Evolutionary conservation across 2,888 invertebrate genomes (phyloP).

Genomic region (Xylota sylvarum): DNA sequence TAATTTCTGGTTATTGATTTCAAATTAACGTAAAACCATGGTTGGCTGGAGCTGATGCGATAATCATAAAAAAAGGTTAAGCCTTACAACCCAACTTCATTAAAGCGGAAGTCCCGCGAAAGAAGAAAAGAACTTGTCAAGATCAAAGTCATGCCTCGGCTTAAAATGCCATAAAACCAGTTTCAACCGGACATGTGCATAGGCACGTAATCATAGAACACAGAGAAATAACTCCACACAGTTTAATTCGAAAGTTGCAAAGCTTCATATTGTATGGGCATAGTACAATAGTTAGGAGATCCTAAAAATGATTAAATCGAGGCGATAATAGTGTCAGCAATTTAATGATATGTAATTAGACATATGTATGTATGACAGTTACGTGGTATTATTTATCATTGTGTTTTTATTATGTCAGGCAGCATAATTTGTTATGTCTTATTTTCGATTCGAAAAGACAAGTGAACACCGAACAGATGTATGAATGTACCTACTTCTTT

Average conservation of each 20-base stretch:
- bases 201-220: slow-evolving; percentile 52
- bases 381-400: neutral
- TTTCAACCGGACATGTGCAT: slow-evolving; percentile 44
- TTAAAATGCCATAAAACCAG: slow-evolving; percentile 48
- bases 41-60: slow-evolving; percentile 1
- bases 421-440: neutral
- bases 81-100: slow-evolving; percentile 8
- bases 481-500: too few relatives aligned
- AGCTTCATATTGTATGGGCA: neutral
- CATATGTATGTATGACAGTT: neutral
- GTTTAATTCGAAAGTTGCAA: slow-evolving; percentile 29
- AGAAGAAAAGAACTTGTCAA: slow-evolving; percentile 37
- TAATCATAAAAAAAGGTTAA: slow-evolving; percentile 8
- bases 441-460: neutral
- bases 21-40: neutral
- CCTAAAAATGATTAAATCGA: slow-evolving; percentile 18
- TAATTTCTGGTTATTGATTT: slow-evolving; percentile 26
- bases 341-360: neutral
- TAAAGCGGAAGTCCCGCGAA: slow-evolving; percentile 39
- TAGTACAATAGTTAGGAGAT: slow-evolving; percentile 5
- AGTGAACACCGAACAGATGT: neutral
- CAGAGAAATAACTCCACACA: slow-evolving; percentile 6
- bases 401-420: neutral
- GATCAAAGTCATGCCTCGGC: slow-evolving; percentile 24
- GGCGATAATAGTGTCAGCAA: slow-evolving; percentile 13